Conservation (phyloP, 2,113 vertebrate species). For the Alexandromys fortis region DNA sequence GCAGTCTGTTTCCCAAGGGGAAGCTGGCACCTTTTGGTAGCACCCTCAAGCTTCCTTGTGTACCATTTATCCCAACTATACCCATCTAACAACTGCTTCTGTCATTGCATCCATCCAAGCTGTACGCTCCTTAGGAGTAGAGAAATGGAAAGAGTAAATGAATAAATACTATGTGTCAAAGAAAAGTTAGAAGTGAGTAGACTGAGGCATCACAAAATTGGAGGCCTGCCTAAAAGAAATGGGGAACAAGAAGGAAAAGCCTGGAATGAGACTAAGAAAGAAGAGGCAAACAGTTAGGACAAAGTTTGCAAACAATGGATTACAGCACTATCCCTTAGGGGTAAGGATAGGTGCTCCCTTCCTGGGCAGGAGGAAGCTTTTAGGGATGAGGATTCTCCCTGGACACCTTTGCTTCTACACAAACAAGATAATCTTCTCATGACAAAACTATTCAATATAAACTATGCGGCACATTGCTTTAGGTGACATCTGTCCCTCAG, state of each 20-base stretch:
- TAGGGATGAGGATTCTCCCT: neutral
- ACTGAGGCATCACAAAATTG: neutral
- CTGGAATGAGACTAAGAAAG: neutral
- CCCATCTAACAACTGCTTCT: neutral
- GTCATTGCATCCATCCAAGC: neutral
- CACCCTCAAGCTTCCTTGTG: neutral
- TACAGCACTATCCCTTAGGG: neutral
- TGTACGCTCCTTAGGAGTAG: neutral
- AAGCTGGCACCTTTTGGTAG: neutral
- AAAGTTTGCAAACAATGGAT: neutral
- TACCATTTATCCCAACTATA: neutral
- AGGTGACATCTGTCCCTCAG: conserved; percentile 65
- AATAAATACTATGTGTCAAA: neutral
- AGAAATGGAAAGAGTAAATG: neutral
- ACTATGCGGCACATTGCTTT: conserved; percentile 35
- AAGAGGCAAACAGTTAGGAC: neutral
- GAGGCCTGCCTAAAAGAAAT: neutral
- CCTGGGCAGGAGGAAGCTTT: neutral
- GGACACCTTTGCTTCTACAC: neutral
- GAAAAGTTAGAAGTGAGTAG: neutral
- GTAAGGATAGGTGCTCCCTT: neutral
- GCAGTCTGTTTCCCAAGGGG: neutral
- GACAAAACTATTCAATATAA: conserved; percentile 31
- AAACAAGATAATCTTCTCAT: conserved; percentile 49
- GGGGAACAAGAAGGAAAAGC: neutral